Evolutionary conservation across 2,888 invertebrate genomes (phyloP), one percentile per base, ranked within the genome.

Genomic region (Drosophila kambysellisi): DNA sequence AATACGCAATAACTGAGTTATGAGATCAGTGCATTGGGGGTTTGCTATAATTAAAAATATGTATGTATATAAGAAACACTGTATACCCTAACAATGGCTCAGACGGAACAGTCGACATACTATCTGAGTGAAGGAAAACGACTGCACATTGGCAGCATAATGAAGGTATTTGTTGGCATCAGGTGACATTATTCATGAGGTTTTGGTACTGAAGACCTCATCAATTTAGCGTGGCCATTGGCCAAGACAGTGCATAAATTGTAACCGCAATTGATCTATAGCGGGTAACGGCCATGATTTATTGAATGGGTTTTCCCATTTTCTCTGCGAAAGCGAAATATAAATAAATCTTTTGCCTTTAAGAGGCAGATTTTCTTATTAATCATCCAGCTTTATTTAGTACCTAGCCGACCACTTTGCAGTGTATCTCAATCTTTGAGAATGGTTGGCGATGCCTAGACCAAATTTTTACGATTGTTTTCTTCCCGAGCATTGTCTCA

Each of bases 111-210:
- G 25, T 25, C 17, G 33, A 8, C 17, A 25, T 51, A 37, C 11
- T 6, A 41, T 6, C 33, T 29, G 37, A 50, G 41, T 30, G 57
- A 63, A 53, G 51, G 64, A 63, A 32, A 70, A 79, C 64, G 58
- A 65, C 43, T 46, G 32, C 56, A 46, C 70, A 67, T 67, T 70
- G 77, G 51, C 63, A 58, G 43, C 78, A 48, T 71, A 82, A 74
- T 59, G 67, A 67, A 67, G 48, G 70, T 52, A 74, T 81, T 81
- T 79, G 70, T 61, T 68, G 70, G 56, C 75, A 56, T 69, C 81
- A 65, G 76, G 53, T 79, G 81, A 74, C 81, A 79, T 79, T 80
- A 67, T 71, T 80, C 68, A 80, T 68, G 79, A 43, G 54, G 25
- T 25, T 71, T 69, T 66, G 46, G 33, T 33, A 37, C 48, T 62